Percentiles rank a stretch among this genome's conserved stretches.
phyloP scores from a whole-genome alignment of 2,888 invertebrate genomes.

The Hanleya hanleyi region DNA sequence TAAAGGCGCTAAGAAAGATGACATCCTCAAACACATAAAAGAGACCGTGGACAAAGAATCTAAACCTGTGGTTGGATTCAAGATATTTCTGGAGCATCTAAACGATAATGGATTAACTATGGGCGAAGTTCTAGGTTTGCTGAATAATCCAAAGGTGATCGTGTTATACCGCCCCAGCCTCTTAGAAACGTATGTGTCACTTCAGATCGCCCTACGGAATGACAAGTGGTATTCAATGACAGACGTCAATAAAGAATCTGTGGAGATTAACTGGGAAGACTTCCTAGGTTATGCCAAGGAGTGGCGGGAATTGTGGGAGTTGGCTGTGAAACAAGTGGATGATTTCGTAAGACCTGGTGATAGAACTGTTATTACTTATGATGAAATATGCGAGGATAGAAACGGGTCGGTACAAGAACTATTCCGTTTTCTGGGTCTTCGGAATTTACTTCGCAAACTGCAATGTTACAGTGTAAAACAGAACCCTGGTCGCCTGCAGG shows the following conservation, averaged over 20 bases:
- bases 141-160: neutral
- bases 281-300: neutral
- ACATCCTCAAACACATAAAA: neutral
- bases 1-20: neutral
- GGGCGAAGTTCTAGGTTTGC: neutral
- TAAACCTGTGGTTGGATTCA: conserved; percentile 1
- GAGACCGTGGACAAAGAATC: neutral
- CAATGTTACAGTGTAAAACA: conserved; percentile 2
- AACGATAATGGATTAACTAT: neutral
- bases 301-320: neutral
- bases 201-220: neutral
- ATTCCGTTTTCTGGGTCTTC: neutral
- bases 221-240: neutral
- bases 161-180: neutral
- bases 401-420: neutral
- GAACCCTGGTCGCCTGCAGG: neutral
- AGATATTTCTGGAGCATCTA: conserved; percentile 1
- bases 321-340: neutral
- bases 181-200: neutral
- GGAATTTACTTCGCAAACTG: neutral
- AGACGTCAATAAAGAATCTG: neutral
- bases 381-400: neutral
- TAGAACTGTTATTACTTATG: neutral
- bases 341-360: neutral
- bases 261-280: neutral